These are phyloP conservation scores for Dryococelus australis DNA, from an alignment of 2,888 invertebrate species.

Conservation along the genomic window DNA sequence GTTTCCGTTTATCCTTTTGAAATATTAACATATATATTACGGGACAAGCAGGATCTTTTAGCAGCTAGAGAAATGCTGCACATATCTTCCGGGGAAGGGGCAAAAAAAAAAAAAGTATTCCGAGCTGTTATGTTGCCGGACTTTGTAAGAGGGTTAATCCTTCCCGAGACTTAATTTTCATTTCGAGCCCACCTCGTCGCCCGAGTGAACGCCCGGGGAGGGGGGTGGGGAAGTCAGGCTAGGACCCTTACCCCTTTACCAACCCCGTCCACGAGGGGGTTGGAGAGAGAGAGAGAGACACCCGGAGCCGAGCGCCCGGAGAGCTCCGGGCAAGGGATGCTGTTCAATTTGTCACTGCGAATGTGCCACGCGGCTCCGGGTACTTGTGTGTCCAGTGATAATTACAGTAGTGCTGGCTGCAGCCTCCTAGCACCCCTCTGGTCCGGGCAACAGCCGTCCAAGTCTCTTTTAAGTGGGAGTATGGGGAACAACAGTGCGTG, in stretches of 20 bases:
- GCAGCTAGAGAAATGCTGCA: background rate
- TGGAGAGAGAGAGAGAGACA: background rate
- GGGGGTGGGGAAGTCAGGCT: background rate
- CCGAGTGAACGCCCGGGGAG: background rate
- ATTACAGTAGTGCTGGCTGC: constrained; percentile 34
- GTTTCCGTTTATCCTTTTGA: constrained; percentile 9
- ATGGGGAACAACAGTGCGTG: too few relatives aligned
- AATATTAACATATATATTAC: background rate
- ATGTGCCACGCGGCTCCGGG: constrained; percentile 35
- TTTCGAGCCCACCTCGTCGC: background rate
- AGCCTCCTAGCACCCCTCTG: background rate
- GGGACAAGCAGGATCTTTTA: background rate
- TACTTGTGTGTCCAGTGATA: constrained; percentile 40
- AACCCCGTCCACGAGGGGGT: background rate
- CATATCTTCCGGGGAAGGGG: background rate
- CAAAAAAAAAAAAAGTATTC: background rate
- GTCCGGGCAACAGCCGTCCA: background rate
- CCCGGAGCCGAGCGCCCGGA: background rate
- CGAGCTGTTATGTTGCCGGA: background rate
- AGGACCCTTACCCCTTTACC: background rate
- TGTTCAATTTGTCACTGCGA: constrained; percentile 40
- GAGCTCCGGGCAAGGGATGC: constrained; percentile 25
- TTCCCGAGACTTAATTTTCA: background rate
- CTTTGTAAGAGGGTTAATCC: background rate
- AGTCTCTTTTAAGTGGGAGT: background rate